A percentile compares a stretch with the other conserved stretches of the same genome.
phyloP scores from a whole-genome alignment of 2,888 invertebrate genomes.

The Iphiclides podalirius region DNA sequence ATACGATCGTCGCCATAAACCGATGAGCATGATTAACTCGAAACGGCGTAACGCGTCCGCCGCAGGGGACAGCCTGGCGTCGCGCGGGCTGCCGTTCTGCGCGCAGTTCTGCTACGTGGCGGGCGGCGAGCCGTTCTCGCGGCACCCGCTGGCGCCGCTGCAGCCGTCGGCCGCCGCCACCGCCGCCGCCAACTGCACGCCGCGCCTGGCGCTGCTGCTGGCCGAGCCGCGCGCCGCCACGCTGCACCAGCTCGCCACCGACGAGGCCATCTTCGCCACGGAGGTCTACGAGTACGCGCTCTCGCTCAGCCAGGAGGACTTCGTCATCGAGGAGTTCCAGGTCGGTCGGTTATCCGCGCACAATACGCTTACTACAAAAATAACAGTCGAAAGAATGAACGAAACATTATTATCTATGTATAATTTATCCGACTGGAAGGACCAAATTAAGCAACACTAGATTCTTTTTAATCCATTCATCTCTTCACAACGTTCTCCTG shows the following conservation, averaged over 20 bases:
- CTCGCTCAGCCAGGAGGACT: conserved; percentile 84
- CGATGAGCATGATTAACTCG: too few species aligned
- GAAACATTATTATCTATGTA: too few species aligned
- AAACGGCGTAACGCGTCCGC: neutral
- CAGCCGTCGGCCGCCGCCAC: conserved; percentile 58
- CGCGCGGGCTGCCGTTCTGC: conserved; percentile 91
- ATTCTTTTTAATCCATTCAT: too few species aligned
- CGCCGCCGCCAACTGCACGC: conserved; percentile 44
- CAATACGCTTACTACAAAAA: too few species aligned
- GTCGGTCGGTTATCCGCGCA: too few species aligned
- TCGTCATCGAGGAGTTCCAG: conserved; percentile 87
- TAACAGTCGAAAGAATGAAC: too few species aligned
- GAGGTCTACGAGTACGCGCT: conserved; percentile 97
- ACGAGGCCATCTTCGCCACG: conserved; percentile 94
- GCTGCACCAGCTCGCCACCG: conserved; percentile 85
- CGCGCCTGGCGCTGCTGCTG: conserved; percentile 90
- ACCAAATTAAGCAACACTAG: too few species aligned
- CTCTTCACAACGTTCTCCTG: too few species aligned
- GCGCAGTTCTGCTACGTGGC: conserved; percentile 98
- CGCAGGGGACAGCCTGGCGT: conserved; percentile 84
- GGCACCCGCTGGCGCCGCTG: conserved; percentile 53
- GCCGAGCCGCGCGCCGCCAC: conserved; percentile 83
- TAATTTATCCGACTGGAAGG: too few species aligned
- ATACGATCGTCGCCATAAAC: too few species aligned
- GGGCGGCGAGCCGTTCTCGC: conserved; percentile 84